These are phyloP conservation scores for Chrysemys picta DNA, from an alignment of 2,113 vertebrate genomes.

Conservation along the genomic window DNA sequence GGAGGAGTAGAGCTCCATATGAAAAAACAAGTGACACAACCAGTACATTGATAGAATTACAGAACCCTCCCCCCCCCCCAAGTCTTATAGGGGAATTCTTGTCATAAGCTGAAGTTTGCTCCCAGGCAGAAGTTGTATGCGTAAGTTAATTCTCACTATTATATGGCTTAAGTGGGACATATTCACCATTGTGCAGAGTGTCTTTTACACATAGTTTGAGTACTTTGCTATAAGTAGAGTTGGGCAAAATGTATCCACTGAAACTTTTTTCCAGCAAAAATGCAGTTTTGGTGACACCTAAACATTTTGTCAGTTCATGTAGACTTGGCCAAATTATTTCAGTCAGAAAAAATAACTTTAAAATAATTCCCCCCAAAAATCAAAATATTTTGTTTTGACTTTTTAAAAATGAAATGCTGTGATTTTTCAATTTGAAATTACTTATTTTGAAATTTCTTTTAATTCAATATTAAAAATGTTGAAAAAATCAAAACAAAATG, in stretches of 20 bases:
- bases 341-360: not conserved
- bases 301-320: not conserved
- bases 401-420: not conserved
- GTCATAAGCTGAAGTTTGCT: not conserved
- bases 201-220: not conserved
- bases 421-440: not conserved
- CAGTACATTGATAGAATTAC: too few species aligned
- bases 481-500: not conserved
- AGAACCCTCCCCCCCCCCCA: too few species aligned
- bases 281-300: not conserved
- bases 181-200: too few species aligned
- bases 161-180: not conserved
- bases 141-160: not conserved
- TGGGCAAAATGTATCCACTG: not conserved
- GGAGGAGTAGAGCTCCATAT: too few species aligned
- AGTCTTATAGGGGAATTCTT: not conserved
- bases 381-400: not conserved
- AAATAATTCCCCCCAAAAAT: not conserved
- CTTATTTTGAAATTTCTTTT: not conserved
- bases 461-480: not conserved
- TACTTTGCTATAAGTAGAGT: not conserved
- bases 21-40: too few species aligned
- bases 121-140: not conserved
- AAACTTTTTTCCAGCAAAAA: not conserved
- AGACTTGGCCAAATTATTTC: not conserved